A percentile compares a stretch with the other conserved stretches of the same genome.
Evolutionary conservation across 2,888 invertebrate species (phyloP).

Genomic region (Lypha dubia): DNA sequence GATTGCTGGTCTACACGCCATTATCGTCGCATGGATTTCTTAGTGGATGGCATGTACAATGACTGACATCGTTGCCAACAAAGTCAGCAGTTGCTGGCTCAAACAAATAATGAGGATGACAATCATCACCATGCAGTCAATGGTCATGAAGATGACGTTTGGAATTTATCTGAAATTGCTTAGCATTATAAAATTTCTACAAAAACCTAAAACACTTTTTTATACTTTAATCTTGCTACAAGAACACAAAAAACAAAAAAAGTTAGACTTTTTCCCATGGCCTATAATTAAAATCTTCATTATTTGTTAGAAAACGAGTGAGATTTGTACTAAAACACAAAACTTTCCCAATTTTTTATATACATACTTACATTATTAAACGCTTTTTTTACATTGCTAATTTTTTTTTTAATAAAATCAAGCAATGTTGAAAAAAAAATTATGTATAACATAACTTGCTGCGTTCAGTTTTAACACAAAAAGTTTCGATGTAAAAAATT

Average conservation of each 20-base stretch:
- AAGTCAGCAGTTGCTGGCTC: constrained; percentile 54
- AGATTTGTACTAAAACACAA: constrained; percentile 54
- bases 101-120: constrained; percentile 47
- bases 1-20: constrained; percentile 94
- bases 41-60: constrained; percentile 95
- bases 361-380: constrained; percentile 26
- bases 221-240: constrained; percentile 21
- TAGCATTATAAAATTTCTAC: constrained; percentile 56
- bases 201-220: constrained; percentile 5
- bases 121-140: constrained; percentile 9
- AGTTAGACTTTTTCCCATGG: constrained; percentile 46
- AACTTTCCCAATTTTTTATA: constrained; percentile 48
- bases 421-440: constrained; percentile 55
- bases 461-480: constrained; percentile 13
- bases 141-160: constrained; percentile 44
- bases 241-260: constrained; percentile 10
- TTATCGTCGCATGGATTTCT: constrained; percentile 93
- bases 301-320: constrained; percentile 56
- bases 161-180: constrained; percentile 70
- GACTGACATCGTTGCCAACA: constrained; percentile 84
- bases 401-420: constrained; percentile 21
- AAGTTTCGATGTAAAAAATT: constrained; percentile 16
- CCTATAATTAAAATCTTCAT: constrained; percentile 33
- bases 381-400: constrained; percentile 33
- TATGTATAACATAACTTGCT: constrained; percentile 1